Conservation (phyloP, 1,140 invertebrate genomes). For the Littorina saxatilis region DNA sequence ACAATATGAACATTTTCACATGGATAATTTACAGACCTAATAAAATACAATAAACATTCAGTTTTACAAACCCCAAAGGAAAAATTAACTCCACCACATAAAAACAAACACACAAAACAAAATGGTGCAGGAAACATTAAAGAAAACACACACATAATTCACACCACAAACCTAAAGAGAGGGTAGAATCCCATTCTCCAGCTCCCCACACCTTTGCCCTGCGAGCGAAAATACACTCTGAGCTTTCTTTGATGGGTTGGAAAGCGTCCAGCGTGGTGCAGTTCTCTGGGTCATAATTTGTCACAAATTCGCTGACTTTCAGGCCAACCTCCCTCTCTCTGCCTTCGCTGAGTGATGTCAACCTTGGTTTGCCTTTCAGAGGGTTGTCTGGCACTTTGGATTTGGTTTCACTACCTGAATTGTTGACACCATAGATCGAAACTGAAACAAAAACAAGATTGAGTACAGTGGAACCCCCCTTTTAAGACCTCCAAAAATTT, state of each 20-base stretch:
- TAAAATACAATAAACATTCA: not conserved
- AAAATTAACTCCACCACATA: not conserved
- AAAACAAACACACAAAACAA: slow-evolving; percentile 15
- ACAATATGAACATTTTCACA: not conserved
- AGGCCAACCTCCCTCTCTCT: slow-evolving; percentile 41
- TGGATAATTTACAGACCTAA: not conserved
- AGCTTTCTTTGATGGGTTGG: slow-evolving; percentile 56
- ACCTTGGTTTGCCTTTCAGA: slow-evolving; percentile 53
- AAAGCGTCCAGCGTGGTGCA: slow-evolving; percentile 53
- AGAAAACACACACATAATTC: slow-evolving; percentile 6
- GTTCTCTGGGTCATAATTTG: slow-evolving; percentile 58
- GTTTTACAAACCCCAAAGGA: not conserved
- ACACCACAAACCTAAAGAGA: slow-evolving; percentile 55
- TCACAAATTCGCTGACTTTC: slow-evolving; percentile 49
- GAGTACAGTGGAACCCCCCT: too few species aligned
- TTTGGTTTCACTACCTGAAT: slow-evolving; percentile 31
- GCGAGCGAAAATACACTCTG: slow-evolving; percentile 71
- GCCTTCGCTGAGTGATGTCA: slow-evolving; percentile 35
- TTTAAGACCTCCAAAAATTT: too few species aligned
- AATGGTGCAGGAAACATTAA: slow-evolving; percentile 17
- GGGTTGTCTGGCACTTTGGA: slow-evolving; percentile 35
- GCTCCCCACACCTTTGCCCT: slow-evolving; percentile 67
- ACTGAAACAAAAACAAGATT: slow-evolving; percentile 34
- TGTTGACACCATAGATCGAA: slow-evolving; percentile 25
- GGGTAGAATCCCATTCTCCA: slow-evolving; percentile 52